Evolutionary conservation across 2,888 invertebrate species (phyloP).

Genomic region (Abrostola tripartita): DNA sequence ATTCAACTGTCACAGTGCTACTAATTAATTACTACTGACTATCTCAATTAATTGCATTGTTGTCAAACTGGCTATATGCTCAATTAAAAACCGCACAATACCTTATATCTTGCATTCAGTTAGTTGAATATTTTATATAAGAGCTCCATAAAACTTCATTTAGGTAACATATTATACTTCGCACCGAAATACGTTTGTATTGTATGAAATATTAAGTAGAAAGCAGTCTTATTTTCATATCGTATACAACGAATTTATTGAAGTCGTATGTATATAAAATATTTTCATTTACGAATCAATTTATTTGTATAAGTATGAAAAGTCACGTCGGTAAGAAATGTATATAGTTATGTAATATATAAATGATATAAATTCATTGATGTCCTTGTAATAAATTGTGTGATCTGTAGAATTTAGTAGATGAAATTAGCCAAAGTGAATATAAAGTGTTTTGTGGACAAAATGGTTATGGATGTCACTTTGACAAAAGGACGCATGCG

Average conservation of each 20-base stretch:
- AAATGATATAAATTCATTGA: constrained; percentile 63
- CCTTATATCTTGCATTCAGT: not conserved
- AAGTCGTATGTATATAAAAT: constrained; percentile 5
- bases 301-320: constrained; percentile 14
- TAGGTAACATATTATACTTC: not conserved
- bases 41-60: too few species aligned
- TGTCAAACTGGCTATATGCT: not conserved
- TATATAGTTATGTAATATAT: constrained; percentile 70
- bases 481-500: constrained; percentile 8
- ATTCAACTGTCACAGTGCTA: too few species aligned
- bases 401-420: constrained; percentile 78
- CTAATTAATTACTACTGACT: too few species aligned
- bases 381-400: constrained; percentile 78
- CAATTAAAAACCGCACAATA: constrained; percentile 1
- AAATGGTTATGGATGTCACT: constrained; percentile 7
- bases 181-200: not conserved
- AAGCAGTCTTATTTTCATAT: constrained; percentile 13
- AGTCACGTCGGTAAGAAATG: constrained; percentile 52
- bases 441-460: constrained; percentile 24
- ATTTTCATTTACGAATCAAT: constrained; percentile 5
- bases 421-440: constrained; percentile 64
- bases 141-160: too few species aligned
- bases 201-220: not conserved
- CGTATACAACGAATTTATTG: constrained; percentile 50
- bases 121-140: too few species aligned